Conservation (phyloP, 2,888 invertebrate genomes). For the Hydropsyche betteni region DNA sequence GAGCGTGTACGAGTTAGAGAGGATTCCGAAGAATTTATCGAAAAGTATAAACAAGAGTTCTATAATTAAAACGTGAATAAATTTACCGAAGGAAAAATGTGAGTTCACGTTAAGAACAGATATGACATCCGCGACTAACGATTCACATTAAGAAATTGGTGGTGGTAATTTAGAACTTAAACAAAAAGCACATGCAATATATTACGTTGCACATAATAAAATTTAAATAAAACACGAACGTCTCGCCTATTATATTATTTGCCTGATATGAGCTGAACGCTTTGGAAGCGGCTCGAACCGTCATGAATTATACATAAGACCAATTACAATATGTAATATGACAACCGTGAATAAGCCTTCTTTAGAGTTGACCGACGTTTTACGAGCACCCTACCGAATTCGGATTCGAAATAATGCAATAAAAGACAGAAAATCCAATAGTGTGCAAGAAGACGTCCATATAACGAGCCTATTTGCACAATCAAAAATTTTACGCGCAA, state of each 20-base stretch:
- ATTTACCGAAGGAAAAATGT: not conserved
- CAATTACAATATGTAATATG: slow-evolving; percentile 29
- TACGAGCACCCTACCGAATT: not conserved
- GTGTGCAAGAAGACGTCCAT: no score
- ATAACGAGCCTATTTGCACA: no score
- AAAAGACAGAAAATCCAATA: no score
- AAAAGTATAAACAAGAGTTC: slow-evolving; percentile 13
- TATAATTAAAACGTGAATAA: slow-evolving; percentile 10
- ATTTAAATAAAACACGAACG: slow-evolving; percentile 13
- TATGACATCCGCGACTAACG: slow-evolving; percentile 26
- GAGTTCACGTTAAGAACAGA: not conserved
- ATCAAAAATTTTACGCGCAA: no score
- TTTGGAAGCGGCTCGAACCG: not conserved
- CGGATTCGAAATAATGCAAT: no score
- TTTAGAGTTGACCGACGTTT: slow-evolving; percentile 2
- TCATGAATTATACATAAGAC: slow-evolving; percentile 25
- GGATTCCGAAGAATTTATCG: not conserved
- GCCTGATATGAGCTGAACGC: not conserved
- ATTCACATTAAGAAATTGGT: slow-evolving; percentile 14
- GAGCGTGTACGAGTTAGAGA: no score
- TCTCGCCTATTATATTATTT: slow-evolving; percentile 15
- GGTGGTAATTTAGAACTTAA: slow-evolving; percentile 16
- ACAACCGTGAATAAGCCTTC: slow-evolving; percentile 21
- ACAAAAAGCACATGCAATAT: slow-evolving; percentile 10
- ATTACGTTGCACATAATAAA: not conserved